phyloP scores from a whole-genome alignment of 2,888 invertebrate species.

The Mesorhabditis spiculigera region DNA sequence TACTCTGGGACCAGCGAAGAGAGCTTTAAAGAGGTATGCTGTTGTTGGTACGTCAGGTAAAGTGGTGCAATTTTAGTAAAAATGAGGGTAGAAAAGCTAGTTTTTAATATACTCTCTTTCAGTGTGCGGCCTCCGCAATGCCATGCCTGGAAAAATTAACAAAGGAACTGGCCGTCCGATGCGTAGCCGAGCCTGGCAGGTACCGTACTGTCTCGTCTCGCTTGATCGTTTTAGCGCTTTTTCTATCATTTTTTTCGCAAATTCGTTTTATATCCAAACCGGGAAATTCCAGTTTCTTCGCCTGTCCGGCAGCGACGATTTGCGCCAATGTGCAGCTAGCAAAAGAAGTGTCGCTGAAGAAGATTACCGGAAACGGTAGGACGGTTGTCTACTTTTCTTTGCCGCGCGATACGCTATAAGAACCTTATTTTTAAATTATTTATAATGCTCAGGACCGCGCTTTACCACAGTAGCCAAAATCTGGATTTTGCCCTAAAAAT shows the following conservation, averaged over 20 bases:
- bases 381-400: no score
- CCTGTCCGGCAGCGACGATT: background rate
- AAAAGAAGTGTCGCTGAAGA: background rate
- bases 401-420: no score
- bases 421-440: no score
- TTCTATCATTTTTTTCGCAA: background rate
- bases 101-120: background rate
- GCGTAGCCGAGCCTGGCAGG: background rate
- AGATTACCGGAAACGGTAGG: slow-evolving; percentile 2
- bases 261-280: background rate
- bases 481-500: no score
- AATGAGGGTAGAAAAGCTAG: background rate
- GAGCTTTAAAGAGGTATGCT: background rate
- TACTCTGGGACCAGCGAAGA: background rate
- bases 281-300: background rate
- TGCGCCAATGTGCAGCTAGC: background rate
- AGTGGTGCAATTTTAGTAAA: no score
- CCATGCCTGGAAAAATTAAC: background rate
- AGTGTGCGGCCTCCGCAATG: background rate
- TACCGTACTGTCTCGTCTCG: background rate
- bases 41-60: no score
- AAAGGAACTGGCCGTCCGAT: background rate
- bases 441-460: no score
- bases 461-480: no score
- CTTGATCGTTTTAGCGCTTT: background rate